phyloP scores from a whole-genome alignment of 2,888 invertebrate species.

The Clistopyga incitator region DNA sequence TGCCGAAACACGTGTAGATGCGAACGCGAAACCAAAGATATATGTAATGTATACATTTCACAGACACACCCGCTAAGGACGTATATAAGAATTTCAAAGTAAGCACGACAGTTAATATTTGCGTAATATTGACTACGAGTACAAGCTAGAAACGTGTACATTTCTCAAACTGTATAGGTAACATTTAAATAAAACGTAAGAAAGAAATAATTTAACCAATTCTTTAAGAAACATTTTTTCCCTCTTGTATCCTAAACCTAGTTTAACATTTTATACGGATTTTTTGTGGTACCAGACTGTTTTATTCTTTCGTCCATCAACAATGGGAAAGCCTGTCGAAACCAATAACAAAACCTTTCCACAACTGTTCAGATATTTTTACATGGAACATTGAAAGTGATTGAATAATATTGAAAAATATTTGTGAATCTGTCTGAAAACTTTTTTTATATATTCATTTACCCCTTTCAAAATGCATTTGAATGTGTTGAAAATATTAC shows the following conservation, averaged over 20 bases:
- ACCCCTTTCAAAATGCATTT: too few relatives aligned
- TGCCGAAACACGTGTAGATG: conserved; percentile 53
- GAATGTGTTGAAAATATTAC: too few relatives aligned
- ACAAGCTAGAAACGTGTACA: conserved; percentile 47
- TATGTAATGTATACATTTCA: conserved; percentile 55
- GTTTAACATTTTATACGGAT: background rate
- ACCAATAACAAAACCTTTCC: background rate
- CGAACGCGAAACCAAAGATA: conserved; percentile 64
- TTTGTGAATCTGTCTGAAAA: too few relatives aligned
- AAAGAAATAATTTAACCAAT: background rate
- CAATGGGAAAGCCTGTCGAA: background rate
- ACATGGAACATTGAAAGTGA: too few relatives aligned
- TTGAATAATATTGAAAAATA: too few relatives aligned
- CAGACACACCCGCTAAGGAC: conserved; percentile 23
- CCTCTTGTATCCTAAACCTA: background rate
- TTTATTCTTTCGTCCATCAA: background rate
- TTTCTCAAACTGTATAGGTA: conserved; percentile 29
- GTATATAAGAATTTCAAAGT: conserved; percentile 15
- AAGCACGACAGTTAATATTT: conserved; percentile 34
- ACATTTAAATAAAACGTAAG: conserved; percentile 18
- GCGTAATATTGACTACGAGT: conserved; percentile 31
- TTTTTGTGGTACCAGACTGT: background rate
- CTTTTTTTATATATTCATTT: too few relatives aligned
- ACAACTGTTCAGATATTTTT: too few relatives aligned
- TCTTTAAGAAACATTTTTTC: background rate